Conservation (phyloP, 2,113 vertebrate species). For the Neogale vison region DNA sequence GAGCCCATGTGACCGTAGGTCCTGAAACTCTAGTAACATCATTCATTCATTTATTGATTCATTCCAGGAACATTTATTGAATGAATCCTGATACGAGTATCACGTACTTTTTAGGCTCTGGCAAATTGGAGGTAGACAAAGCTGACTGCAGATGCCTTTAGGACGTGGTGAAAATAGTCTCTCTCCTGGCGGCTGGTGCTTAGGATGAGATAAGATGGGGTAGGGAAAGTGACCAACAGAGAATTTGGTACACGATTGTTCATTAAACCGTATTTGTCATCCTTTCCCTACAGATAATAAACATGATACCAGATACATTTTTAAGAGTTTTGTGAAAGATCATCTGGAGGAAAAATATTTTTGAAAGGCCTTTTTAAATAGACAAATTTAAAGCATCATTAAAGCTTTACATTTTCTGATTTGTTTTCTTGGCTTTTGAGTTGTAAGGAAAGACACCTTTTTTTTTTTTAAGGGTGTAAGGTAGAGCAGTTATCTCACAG, state of each 20-base stretch:
- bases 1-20: background rate
- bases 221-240: background rate
- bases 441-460: background rate
- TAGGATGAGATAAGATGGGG: background rate
- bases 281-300: background rate
- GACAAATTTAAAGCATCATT: background rate
- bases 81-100: background rate
- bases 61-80: background rate
- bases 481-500: background rate
- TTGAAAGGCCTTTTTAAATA: slow-evolving; percentile 6
- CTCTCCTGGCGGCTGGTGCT: background rate
- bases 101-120: background rate
- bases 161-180: background rate
- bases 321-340: background rate
- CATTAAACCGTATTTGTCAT: background rate
- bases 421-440: slow-evolving; percentile 22
- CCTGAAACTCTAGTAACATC: background rate
- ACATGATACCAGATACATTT: background rate
- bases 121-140: background rate
- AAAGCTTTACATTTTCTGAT: background rate
- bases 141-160: background rate
- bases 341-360: background rate
- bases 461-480: background rate
- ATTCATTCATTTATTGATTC: background rate
- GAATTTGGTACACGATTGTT: background rate